Percentiles rank a stretch among this genome's conserved stretches.
Conservation (phyloP, 2,797 vertebrate species). For the Lepus oiostolus region DNA sequence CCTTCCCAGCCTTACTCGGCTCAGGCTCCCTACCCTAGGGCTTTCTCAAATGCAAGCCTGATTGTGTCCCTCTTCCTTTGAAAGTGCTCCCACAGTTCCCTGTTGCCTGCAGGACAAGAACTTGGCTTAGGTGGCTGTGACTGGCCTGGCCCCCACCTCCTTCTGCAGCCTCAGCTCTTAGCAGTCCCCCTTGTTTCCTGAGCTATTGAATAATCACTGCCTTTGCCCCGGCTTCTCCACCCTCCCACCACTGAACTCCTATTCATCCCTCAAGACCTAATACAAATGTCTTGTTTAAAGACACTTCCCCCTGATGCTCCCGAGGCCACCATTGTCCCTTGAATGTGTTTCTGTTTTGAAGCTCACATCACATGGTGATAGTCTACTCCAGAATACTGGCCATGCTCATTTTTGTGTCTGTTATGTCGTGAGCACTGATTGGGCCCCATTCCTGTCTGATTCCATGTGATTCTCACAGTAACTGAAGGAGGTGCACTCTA, state of each 20-base stretch:
- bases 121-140: neutral
- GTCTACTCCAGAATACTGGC: neutral
- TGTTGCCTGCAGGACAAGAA: neutral
- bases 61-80: neutral
- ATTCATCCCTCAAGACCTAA: neutral
- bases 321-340: neutral
- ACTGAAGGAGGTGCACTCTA: neutral
- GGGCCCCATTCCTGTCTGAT: fast-evolving
- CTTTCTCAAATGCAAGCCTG: neutral
- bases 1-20: neutral
- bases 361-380: neutral
- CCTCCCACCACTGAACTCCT: neutral
- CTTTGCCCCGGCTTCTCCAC: neutral
- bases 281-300: neutral
- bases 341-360: conserved; percentile 27
- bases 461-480: neutral
- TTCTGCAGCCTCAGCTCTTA: neutral
- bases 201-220: neutral
- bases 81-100: neutral
- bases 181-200: neutral
- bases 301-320: neutral
- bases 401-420: neutral
- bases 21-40: neutral
- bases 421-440: neutral
- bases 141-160: neutral